Evolutionary conservation across 1,140 invertebrate species (phyloP), one percentile per base, ranked within the genome.

Genomic region (Drosophila navojoa): DNA sequence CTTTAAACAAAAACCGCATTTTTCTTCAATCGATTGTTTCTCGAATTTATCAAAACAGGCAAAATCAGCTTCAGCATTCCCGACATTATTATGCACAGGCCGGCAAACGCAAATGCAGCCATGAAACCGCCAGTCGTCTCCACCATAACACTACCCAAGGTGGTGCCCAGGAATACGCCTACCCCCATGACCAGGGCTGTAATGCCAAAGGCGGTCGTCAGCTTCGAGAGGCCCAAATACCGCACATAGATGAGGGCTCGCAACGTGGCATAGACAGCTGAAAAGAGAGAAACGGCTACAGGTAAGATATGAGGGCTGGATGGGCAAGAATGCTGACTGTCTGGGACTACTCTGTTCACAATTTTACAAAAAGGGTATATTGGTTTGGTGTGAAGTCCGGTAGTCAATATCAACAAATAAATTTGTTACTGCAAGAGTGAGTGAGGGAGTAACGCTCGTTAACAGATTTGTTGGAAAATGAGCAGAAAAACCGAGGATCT

Each of bases 191-290:
- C 77, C 58, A 91, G 32, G 1, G 78, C 67, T 0, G 79, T 84
- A 2, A 91, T 78, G 25, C 90, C 90, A 57, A 91, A 91, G n/a
- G 87, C 84, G 55, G 91, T 91, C 16, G 90, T 91, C 38, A 91
- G 66, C 27, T 91, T 90, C 1, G 76, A 38, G n/a, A 91, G 66
- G 0, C 90, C 90, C 68, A 91, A 49, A 22, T 84, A 80, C 6
- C 72, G 72, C 5, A 91, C 90, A 58, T 90, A 91, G 42, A 91
- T 91, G 1, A 91, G 27, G 1, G 84, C 81, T 4, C 90, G 78
- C 57, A 91, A 19, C 1, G 87, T 86, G 52, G 87, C 60, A 57
- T 25, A 91, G 0, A 91, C 90, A 45, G 90, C 90, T 91, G 29
- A 2, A 40, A 22, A 6, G 27, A 6, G 16, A 25, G 19, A 49